Base-by-base conservation (phyloP, 2,888 invertebrate genomes). In the Sarcophaga subvicina region DNA sequence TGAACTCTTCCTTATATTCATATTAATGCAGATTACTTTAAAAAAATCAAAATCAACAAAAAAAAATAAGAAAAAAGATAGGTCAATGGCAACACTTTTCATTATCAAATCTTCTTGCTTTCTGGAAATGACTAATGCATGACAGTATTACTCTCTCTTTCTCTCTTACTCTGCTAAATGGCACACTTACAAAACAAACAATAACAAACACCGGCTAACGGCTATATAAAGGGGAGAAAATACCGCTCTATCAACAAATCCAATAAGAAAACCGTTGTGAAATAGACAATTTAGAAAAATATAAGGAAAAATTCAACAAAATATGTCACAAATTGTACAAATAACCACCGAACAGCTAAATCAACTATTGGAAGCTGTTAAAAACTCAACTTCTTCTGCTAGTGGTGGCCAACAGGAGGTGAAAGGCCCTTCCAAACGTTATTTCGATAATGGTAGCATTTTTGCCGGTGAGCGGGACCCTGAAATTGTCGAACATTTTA, bases 321-420 rank as follows among this genome's bases (percentile, higher is more conserved):
- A 78, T 91, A 87, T 87, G 87, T 60, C 85, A 20, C 82, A 82
- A 27, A 69, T 76, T 11, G 83, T 88, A 11, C 91, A 91, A 80
- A 88, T 93, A 90, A 90, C 92, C n/a, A 89, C 89, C 12, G 91
- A 90, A 76, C 92, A 92, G 87, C 90, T 92, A 76, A 90, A 89
- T 45, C 88, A 89, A 79, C 88, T 92, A 2, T 90, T 93, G 49
- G 90, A 91, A 81, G 90, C 91, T 0, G 90, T 91, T 37, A 88
- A 88, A 6, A 79, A 37, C 10, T 37, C 37, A 37, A 8, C 37
- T 37, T 37, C 89, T 0, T 72, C 91, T 49, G 91, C 90, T 0
- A 77, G 49, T 10, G 80, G 75, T 3, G 47, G 73, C 37, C 80
- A 72, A 12, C 83, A 66, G n/a, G 72, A 49, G 25, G 72, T 37